Base-by-base conservation (phyloP, 2,888 invertebrate species). In the Tiliacea aurago region DNA sequence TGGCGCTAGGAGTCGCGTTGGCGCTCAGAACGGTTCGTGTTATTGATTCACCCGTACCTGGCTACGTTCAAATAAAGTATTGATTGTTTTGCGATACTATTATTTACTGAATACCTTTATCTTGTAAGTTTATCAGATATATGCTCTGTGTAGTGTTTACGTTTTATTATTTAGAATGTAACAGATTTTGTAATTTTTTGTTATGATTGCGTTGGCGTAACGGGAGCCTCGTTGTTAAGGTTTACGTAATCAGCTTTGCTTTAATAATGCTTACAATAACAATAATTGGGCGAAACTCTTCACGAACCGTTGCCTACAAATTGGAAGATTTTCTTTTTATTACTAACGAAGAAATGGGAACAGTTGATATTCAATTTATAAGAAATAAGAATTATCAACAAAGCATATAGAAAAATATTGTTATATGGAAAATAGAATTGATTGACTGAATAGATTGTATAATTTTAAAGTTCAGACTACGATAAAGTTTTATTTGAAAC, bases 51-150 rank as follows among this genome's bases (percentile, higher is more conserved):
- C 76, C 84, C 87, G 62, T 91, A 91, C 91, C 90, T 89, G 72
- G 80, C 80, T 64, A 82, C 86, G 89, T 86, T 89, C 81, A 91
- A 92, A 93, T 91, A 91, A 84, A 85, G 89, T 93, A 94, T 94
- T 92, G 93, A 93, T 92, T 92, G 89, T 92, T 88, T 87, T 83
- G 87, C 81, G 92, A 92, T 93, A 92, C 80, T 79, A 80, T 83
- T 93, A 90, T 93, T 92, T 91, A 88, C 79, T 72, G 41, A 53
- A 76, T 83, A 73, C 62, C 75, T 73, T 76, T 93, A 92, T 93
- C 91, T 90, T 84, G 80, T 90, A 84, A 86, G 84, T 84, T 73
- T 80, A 84, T 62, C 84, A 86, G 81, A 84, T 85, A 84, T 85
- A 82, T 70, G 78, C 83, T 78, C 73, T 73, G 61, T 81, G 70